These are phyloP conservation scores for Altica lythri DNA, from an alignment of 2,888 invertebrate species.

Conservation along the genomic window DNA sequence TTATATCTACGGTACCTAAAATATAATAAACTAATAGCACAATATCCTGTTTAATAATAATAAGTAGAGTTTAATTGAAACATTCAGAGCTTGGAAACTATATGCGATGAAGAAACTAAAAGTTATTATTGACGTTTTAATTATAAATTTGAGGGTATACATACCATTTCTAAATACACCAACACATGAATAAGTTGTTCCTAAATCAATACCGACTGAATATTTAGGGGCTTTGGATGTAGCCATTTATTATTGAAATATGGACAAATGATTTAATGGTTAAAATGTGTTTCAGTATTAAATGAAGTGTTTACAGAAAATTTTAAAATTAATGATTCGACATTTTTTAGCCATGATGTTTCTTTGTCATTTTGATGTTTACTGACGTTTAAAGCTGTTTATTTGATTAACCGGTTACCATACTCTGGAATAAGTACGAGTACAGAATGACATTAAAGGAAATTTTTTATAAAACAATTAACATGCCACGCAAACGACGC, in stretches of 20 bases:
- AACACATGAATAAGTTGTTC: constrained; percentile 38
- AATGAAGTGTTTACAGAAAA: not conserved
- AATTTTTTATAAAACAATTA: too few species aligned
- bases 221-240: constrained; percentile 16
- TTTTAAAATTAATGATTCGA: too few species aligned
- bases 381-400: too few species aligned
- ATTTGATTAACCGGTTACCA: too few species aligned
- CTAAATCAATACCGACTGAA: constrained; percentile 39
- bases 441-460: too few species aligned
- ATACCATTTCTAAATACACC: constrained; percentile 36
- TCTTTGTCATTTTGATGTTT: too few species aligned
- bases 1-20: constrained; percentile 69
- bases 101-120: not conserved
- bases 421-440: too few species aligned
- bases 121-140: not conserved
- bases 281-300: not conserved
- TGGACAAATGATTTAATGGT: not conserved
- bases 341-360: too few species aligned
- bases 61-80: not conserved
- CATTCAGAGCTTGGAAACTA: not conserved
- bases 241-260: constrained; percentile 25
- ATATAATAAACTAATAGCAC: not conserved
- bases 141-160: constrained; percentile 4
- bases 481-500: too few species aligned
- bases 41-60: not conserved